These are phyloP conservation scores for Gavia stellata DNA, from an alignment of 2,113 vertebrate genomes.

Conservation along the genomic window DNA sequence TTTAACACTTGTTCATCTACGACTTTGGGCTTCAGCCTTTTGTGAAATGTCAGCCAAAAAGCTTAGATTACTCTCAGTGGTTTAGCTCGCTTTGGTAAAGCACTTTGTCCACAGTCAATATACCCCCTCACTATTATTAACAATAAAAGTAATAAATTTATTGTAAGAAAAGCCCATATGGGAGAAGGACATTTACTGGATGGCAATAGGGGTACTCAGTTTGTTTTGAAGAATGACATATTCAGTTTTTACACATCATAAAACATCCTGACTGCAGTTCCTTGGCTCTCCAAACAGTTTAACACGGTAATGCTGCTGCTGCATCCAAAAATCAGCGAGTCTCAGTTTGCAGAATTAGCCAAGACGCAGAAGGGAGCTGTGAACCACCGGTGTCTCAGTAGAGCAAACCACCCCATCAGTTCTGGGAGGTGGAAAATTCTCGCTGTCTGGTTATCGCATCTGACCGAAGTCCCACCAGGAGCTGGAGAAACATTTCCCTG, in stretches of 20 bases:
- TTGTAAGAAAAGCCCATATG: not conserved
- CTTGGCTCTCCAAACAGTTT: not conserved
- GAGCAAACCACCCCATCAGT: conserved; percentile 13
- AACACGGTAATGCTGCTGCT: not conserved
- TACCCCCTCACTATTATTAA: not conserved
- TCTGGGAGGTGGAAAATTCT: conserved; percentile 1
- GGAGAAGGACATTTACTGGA: not conserved
- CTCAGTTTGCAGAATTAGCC: not conserved
- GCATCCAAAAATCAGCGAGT: not conserved
- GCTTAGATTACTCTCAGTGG: not conserved
- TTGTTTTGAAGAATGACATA: not conserved
- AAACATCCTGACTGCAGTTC: not conserved
- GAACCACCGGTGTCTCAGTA: not conserved
- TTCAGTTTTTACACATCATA: not conserved
- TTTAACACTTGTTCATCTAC: not conserved
- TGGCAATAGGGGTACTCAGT: not conserved
- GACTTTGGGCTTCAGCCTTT: not conserved
- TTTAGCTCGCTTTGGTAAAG: not conserved
- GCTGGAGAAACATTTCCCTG: not conserved
- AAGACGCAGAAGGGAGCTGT: not conserved
- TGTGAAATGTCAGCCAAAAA: conserved; percentile 38
- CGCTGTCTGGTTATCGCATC: not conserved
- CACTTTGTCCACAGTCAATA: not conserved
- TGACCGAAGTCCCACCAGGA: not conserved
- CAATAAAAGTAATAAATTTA: not conserved